Percentiles rank a stretch among this genome's conserved stretches.
Conservation (phyloP, 2,888 invertebrate genomes). For the Oxystoma pomonae region DNA sequence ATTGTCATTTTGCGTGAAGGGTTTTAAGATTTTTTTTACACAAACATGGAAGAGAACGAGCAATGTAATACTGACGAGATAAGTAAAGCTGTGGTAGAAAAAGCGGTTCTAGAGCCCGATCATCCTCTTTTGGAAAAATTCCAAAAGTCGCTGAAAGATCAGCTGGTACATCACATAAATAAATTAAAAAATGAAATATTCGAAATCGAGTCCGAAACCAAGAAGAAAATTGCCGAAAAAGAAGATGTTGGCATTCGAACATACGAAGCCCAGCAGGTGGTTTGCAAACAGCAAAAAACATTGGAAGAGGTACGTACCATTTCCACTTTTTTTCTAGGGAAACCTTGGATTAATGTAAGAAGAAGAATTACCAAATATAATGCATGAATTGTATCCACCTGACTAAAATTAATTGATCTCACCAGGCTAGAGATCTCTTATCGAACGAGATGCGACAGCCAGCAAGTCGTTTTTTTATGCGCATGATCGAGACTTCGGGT, state of each 20-base stretch:
- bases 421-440: no score
- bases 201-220: slow-evolving; percentile 52
- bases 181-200: slow-evolving; percentile 63
- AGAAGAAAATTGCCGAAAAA: slow-evolving; percentile 52
- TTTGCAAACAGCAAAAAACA: slow-evolving; percentile 51
- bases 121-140: slow-evolving; percentile 37
- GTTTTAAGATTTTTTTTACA: background rate
- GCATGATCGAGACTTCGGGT: no score
- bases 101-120: slow-evolving; percentile 32
- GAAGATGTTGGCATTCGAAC: slow-evolving; percentile 57
- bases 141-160: slow-evolving; percentile 36
- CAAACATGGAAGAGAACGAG: background rate
- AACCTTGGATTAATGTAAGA: no score
- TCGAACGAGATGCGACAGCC: no score
- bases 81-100: background rate
- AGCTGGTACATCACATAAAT: slow-evolving; percentile 49
- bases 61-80: background rate
- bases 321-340: no score
- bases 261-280: slow-evolving; percentile 61
- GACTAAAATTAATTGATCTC: no score
- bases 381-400: no score
- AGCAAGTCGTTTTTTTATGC: no score
- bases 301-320: slow-evolving; percentile 58
- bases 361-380: no score
- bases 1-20: background rate